Evolutionary conservation across 2,797 vertebrate species (phyloP), one percentile per base, ranked within the genome.

Genomic region (Pangasius mekongensis): DNA sequence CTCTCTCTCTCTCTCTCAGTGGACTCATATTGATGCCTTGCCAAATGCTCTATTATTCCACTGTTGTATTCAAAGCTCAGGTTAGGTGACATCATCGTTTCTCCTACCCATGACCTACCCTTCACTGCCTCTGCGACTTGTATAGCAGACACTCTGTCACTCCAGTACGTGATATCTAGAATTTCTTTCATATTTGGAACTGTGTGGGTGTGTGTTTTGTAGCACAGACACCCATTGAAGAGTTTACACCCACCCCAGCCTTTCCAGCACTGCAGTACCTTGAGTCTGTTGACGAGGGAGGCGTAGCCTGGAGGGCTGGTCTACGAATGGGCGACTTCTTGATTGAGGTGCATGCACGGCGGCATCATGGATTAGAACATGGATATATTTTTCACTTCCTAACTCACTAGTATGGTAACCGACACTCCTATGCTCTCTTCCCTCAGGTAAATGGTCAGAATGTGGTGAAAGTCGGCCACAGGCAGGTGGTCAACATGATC

Each of bases 401-500:
- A 43, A n/a, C 56, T 14, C 20, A 33, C 11, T 36, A 33, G 20
- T 36, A 5, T 4, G 30, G 60, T 67, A 87, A 74, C 1, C 2
- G 3, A 27, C 20, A 1, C 49, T 27, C 56, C 30, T 62, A 3
- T 24, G 60, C 77, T 84, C 13, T 22, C 64, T 52, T 58, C 60
- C 36, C 66, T 2, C 91, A 99, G 98, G 98, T 99, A 91, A 99
- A 99, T 0, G 98, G 97, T 86, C 98, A 99, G 94, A 98, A 98
- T 0, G 98, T 98, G 91, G 98, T 98, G 86, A 99, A 98, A 93
- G 97, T 98, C 0, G 98, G 98, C 85, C 98, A 99, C 94, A 95
- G 98, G 3, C 98, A 99, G 93, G 98, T 98, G 78, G 98, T 98
- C 91, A 98, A 98, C 95, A 99, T 98, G 98, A 98, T 99, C 92